Base-by-base conservation (phyloP, 2,888 invertebrate species). In the Trissolcus japonicus region DNA sequence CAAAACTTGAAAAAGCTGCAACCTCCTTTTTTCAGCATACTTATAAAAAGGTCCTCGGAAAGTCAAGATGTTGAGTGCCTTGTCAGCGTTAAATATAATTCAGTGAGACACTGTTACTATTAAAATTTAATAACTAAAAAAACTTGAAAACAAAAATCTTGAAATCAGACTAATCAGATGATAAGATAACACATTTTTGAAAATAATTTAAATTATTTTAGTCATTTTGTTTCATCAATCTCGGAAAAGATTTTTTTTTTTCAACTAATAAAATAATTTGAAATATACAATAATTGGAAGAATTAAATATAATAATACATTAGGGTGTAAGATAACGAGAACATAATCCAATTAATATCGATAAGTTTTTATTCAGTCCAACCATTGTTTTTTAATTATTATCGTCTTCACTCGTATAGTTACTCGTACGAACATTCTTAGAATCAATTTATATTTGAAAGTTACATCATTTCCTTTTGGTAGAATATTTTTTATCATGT, bases 1-100 rank as follows among this genome's bases (percentile, higher is more conserved):
- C 78, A 80, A 82, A 82, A 82, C 80, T 80, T 79, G 68, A 79
- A 79, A 80, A 79, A 80, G 76, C 71, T 79, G 80, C 81, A 79
- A 72, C 51, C 76, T 76, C 60, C 66, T 73, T 62, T 60, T 62
- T 60, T 60, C 51, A 60, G 63, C 50, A 57, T 56, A 51, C 54
- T 68, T 60, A 35, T 69, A 79, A 79, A 80, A 65, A 80, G 66
- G 69, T 67, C 46, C 72, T 76, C 73, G 57, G 78, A 63, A 60
- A 59, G 41, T 61, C 67, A 68, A 81, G 72, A 72, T 29, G 51
- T 51, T 71, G 21, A 76, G 80, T 78, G 78, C 79, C 66, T 21
- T 61, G 79, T 82, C 81, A 82, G 82, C 82, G 73, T 40, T 78
- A 71, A 80, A 78, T 78, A 76, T 78, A 76, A 78, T 76, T 68